Evolutionary conservation across 2,797 vertebrate species (phyloP).

Genomic region (Phataginus tricuspis): DNA sequence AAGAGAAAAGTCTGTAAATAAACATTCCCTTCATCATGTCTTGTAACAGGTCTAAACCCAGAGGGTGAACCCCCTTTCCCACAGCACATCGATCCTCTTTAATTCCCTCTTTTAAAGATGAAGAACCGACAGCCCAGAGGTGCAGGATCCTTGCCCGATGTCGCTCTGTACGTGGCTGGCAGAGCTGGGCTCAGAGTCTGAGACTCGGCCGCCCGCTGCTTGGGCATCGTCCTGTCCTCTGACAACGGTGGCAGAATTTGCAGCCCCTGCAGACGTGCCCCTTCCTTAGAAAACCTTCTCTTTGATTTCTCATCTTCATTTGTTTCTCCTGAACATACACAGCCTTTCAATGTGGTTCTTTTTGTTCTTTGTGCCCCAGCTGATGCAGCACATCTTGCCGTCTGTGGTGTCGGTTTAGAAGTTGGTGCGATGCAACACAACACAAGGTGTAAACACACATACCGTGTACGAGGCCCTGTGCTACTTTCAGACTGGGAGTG

Average conservation of each 20-base stretch:
- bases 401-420: not conserved
- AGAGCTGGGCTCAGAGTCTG: not conserved
- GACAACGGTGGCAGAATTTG: accelerated
- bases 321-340: not conserved
- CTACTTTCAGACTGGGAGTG: not conserved
- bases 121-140: not conserved
- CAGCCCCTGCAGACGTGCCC: not conserved
- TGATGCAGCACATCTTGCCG: not conserved
- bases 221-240: accelerated
- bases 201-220: not conserved
- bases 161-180: not conserved
- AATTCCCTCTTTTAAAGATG: not conserved
- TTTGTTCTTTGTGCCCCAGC: not conserved
- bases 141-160: not conserved
- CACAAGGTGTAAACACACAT: not conserved
- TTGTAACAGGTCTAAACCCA: not conserved
- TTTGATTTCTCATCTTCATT: not conserved
- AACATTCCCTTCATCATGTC: not conserved
- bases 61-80: not conserved
- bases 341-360: not conserved
- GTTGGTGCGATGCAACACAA: not conserved
- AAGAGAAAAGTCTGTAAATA: not conserved
- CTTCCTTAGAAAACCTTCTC: not conserved
- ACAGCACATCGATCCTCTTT: not conserved
- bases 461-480: not conserved